phyloP scores from a whole-genome alignment of 2,797 vertebrate genomes.

The Chaetodon trifasciatus region DNA sequence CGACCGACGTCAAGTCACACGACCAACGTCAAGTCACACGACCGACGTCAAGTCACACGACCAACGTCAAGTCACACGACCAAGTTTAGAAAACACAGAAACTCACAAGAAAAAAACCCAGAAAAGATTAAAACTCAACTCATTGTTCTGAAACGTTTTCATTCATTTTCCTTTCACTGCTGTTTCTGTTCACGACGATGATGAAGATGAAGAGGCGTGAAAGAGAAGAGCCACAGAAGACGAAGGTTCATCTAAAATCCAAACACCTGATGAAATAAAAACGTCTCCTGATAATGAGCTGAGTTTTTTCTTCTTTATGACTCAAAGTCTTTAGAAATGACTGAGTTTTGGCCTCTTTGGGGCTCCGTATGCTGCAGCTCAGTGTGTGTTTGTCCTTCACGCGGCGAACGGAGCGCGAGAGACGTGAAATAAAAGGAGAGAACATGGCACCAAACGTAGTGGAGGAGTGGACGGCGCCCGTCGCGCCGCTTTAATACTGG shows the following conservation, averaged over 20 bases:
- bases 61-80: background rate
- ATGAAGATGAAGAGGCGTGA: too few relatives aligned
- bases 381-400: slow-evolving; percentile 22
- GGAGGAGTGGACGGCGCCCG: slow-evolving; percentile 11
- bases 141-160: background rate
- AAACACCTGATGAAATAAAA: too few relatives aligned
- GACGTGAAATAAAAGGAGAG: slow-evolving; percentile 30
- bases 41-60: background rate
- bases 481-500: slow-evolving; percentile 79
- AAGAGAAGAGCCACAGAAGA: too few relatives aligned
- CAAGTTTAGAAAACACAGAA: too few relatives aligned
- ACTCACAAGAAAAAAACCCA: background rate
- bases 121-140: background rate
- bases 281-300: too few relatives aligned
- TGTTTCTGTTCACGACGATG: too few relatives aligned
- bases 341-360: background rate
- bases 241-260: too few relatives aligned
- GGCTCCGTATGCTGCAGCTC: slow-evolving; percentile 13
- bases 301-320: background rate
- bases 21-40: background rate
- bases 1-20: too few relatives aligned
- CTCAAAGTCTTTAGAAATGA: background rate
- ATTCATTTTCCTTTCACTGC: too few relatives aligned
- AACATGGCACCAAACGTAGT: slow-evolving; percentile 74
- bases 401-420: background rate